Evolutionary conservation across 2,888 invertebrate genomes (phyloP).

Genomic region (Elmis aenea): DNA sequence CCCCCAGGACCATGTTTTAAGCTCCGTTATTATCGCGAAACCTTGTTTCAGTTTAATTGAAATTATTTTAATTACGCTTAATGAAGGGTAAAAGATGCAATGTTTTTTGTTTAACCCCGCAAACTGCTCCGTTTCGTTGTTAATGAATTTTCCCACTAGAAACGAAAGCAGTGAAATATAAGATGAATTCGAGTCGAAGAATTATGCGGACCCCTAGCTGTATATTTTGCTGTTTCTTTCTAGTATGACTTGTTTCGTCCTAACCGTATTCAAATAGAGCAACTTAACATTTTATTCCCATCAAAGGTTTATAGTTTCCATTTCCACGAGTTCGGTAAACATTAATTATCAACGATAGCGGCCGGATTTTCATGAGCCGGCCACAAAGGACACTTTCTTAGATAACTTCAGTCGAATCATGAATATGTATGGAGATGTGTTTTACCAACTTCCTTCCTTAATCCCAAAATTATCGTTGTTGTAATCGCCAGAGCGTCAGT

Average conservation of each 20-base stretch:
- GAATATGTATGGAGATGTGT: conserved; percentile 38
- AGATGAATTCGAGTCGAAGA: too few species aligned
- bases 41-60: conserved; percentile 28
- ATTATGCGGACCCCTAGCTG: too few species aligned
- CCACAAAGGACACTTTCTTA: conserved; percentile 36
- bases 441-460: conserved; percentile 33
- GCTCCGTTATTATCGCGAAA: conserved; percentile 25
- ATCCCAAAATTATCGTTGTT: conserved; percentile 36
- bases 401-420: conserved; percentile 34
- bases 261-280: too few species aligned
- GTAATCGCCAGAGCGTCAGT: conserved; percentile 27
- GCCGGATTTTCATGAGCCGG: conserved; percentile 28
- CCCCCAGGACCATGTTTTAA: conserved; percentile 22
- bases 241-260: too few species aligned
- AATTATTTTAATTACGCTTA: conserved; percentile 28
- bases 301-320: conserved; percentile 41
- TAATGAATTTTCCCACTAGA: conserved; percentile 12
- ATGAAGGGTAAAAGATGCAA: conserved; percentile 29
- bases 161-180: conserved; percentile 9
- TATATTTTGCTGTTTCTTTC: too few species aligned
- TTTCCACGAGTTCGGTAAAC: conserved; percentile 36
- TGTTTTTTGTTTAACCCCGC: conserved; percentile 23
- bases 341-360: conserved; percentile 37
- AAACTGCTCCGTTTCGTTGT: conserved; percentile 20
- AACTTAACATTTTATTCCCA: conserved; percentile 41